Percentiles rank a stretch among this genome's conserved stretches.
These are phyloP conservation scores for Dasyurus viverrinus DNA, from an alignment of 2,113 vertebrate species.

Conservation along the genomic window DNA sequence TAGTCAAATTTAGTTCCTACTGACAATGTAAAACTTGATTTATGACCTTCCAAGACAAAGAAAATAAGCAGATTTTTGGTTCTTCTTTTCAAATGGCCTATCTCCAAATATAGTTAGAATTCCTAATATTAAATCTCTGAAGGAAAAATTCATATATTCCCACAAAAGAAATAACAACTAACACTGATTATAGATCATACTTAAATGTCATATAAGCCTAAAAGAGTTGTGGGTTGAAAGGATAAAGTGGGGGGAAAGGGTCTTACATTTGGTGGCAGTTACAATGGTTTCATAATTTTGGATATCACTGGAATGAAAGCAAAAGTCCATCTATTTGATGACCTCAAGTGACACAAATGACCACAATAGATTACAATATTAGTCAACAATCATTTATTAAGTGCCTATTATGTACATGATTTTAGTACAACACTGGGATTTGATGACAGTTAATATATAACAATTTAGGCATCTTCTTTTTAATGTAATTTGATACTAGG, in stretches of 20 bases:
- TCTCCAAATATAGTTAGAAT: neutral
- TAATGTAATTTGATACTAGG: neutral
- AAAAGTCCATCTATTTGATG: neutral
- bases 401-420: neutral
- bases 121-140: neutral
- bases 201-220: neutral
- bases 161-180: neutral
- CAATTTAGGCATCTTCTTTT: neutral
- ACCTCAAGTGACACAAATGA: neutral
- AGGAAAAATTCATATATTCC: neutral
- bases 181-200: neutral
- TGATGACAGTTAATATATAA: slow-evolving; percentile 15
- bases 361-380: neutral
- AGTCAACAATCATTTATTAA: neutral
- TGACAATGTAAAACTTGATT: neutral
- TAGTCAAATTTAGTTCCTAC: neutral
- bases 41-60: neutral
- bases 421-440: neutral
- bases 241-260: neutral
- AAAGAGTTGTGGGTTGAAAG: neutral
- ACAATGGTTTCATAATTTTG: slow-evolving; percentile 23
- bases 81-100: neutral
- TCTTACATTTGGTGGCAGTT: neutral
- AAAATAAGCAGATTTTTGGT: neutral
- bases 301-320: neutral